Conservation (phyloP, 2,113 vertebrate genomes). For the Pedetes capensis region DNA sequence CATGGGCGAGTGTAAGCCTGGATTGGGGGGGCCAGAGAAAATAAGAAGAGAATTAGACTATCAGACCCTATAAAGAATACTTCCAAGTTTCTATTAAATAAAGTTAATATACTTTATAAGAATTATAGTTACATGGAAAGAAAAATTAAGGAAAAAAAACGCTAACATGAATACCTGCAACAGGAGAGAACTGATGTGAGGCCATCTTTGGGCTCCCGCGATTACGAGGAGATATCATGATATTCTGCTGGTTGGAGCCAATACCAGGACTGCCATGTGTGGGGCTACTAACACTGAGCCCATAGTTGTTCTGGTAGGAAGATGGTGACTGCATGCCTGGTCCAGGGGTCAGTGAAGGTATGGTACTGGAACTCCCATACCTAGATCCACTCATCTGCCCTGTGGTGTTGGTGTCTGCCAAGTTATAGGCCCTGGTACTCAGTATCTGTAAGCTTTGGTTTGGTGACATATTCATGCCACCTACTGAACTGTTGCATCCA, state of each 20-base stretch:
- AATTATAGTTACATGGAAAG: not conserved
- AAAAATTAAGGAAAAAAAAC: not conserved
- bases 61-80: not conserved
- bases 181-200: constrained; percentile 94
- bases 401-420: constrained; percentile 79
- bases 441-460: constrained; percentile 85
- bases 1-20: constrained; percentile 95
- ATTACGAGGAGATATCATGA: constrained; percentile 94
- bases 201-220: constrained; percentile 95
- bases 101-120: not conserved
- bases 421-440: constrained; percentile 83
- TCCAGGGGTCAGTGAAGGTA: constrained; percentile 76
- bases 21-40: constrained; percentile 20
- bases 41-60: not conserved
- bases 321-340: constrained; percentile 84
- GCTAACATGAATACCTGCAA: constrained; percentile 86
- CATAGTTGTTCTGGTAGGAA: constrained; percentile 90
- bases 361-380: constrained; percentile 77
- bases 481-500: constrained; percentile 84
- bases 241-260: constrained; percentile 87
- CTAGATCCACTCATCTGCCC: constrained; percentile 80
- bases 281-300: constrained; percentile 92
- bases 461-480: constrained; percentile 87
- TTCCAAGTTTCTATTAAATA: not conserved
- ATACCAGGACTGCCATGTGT: constrained; percentile 92